Base-by-base conservation (phyloP, 2,113 vertebrate species). In the Sebastes schlegelii region DNA sequence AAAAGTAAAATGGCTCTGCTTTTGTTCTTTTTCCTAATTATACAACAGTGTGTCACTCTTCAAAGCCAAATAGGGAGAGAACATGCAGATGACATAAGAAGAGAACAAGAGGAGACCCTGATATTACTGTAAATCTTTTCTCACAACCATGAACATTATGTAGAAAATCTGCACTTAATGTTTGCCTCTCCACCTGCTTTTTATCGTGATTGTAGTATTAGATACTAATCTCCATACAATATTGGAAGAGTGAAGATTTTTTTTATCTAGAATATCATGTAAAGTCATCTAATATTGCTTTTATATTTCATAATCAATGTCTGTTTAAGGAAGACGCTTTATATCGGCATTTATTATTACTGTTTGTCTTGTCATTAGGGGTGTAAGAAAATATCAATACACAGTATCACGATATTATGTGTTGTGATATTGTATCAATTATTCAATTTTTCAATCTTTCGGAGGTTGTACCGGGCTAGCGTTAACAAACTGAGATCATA, bases 131-230 rank as follows among this genome's bases (percentile, higher is more conserved):
- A 2, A 48, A 73, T 42, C 42, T 79, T 78, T 74, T 73, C 51
- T 69, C 54, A 79, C 42, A 45, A 17, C 16, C 26, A 42, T 58
- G 16, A 65, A 74, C 23, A 54, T 68, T 58, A 21, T 73, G 42
- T 74, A 65, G 52, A 74, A 60, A 42, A 79, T 84, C 34, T 77
- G 60, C 48, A 55, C 46, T 74, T 8, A 34, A 42, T 57, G 42
- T 64, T 19, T 75, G 8, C 51, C 16, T 51, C 14, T 66, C 14
- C 12, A 17, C 9, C 55, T 49, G n/a, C 17, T 61, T 66, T 45
- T 13, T 34, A 49, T 58, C 52, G 13, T 23, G 48, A 43, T 70
- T 66, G 10, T 19, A n/a, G 54, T 19, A 17, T 75, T 60, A 67
- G 4, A 52, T 63, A 43, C 2, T 45, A 34, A 73, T 62, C 10